Evolutionary conservation across 92 coral and sea anemone genomes (phyloP), one percentile per base, ranked within the genome.

Genomic region (Heteractis magnifica): DNA sequence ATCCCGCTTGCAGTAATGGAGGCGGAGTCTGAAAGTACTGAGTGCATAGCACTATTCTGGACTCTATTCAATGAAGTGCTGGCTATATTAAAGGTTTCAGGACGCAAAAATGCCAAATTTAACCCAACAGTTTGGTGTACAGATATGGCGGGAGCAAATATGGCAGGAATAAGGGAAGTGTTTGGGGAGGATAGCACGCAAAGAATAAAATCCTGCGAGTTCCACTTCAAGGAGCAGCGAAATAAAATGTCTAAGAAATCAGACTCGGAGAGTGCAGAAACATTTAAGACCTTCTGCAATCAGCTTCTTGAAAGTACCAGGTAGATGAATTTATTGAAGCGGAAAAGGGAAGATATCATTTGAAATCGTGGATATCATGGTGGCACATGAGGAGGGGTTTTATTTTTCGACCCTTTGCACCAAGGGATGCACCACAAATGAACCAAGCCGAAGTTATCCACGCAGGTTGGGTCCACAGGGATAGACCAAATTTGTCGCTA

Each of bases 401-500:
- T 80, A 86, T 80, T 52, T 86, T 86, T 20, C 44, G 85, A 21
- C 85, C 85, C 0, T 86, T 86, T 55, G 18, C 85, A 26, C 80
- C 75, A 18, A 23, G 16, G 49, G 18, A 48, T 49, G 85, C 85
- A 26, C 85, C 89, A 0, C 51, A 50, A 59, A 80, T 86, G 89
- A 86, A 75, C 65, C 59, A 72, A 75, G 89, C 85, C 51, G 85
- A 86, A 53, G 81, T 86, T 34, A 80, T 86, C 19, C 89, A 86
- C 20, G 89, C 89, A 6, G 76, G 85, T 11, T 79, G 89, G 85
- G 51, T 60, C 5, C 87, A 83, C 79, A 21, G 87, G 8, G 90
- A 87, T 60, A 87, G 79, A 51, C 79, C 82, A 52, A 87, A 82
- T 73, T 62, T 82, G 58, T 44, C 79, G 5, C 52, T 87, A 50